Conservation (phyloP, 2,888 invertebrate genomes). For the Tetragonisca angustula region DNA sequence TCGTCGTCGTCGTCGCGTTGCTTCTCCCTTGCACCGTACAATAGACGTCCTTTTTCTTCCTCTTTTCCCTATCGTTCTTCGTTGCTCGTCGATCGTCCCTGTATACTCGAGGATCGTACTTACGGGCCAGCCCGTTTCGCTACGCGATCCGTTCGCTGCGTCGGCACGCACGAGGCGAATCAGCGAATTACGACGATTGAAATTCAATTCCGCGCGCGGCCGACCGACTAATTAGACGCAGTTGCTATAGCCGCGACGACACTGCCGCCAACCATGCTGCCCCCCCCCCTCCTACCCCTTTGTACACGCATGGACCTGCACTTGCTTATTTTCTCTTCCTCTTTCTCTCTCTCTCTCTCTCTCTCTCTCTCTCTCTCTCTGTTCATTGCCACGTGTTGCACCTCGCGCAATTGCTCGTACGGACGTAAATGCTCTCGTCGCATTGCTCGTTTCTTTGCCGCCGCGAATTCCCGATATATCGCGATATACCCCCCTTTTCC, state of each 20-base stretch:
- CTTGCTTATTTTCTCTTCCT: background rate
- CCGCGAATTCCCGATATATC: background rate
- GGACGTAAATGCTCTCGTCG: constrained; percentile 45
- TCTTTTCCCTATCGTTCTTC: background rate
- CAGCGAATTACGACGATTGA: constrained; percentile 81
- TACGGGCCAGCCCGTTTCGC: background rate
- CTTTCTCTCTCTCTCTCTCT: background rate
- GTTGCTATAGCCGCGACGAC: constrained; percentile 58
- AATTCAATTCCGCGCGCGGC: constrained; percentile 80
- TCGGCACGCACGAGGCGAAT: constrained; percentile 74
- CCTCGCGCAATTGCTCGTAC: constrained; percentile 58
- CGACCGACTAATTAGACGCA: constrained; percentile 78
- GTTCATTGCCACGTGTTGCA: constrained; percentile 62
- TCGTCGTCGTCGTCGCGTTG: constrained; percentile 16
- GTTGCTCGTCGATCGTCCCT: background rate
- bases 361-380: background rate
- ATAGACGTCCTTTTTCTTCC: background rate
- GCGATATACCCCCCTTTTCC: background rate
- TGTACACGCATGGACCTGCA: background rate
- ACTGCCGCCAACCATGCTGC: background rate
- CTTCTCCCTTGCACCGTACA: background rate
- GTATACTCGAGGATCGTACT: background rate
- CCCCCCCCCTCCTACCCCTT: background rate
- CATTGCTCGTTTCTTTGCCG: constrained; percentile 41
- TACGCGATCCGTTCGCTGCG: constrained; percentile 14